phyloP scores from a whole-genome alignment of 2,888 invertebrate species.

The Drosophila rellima region DNA sequence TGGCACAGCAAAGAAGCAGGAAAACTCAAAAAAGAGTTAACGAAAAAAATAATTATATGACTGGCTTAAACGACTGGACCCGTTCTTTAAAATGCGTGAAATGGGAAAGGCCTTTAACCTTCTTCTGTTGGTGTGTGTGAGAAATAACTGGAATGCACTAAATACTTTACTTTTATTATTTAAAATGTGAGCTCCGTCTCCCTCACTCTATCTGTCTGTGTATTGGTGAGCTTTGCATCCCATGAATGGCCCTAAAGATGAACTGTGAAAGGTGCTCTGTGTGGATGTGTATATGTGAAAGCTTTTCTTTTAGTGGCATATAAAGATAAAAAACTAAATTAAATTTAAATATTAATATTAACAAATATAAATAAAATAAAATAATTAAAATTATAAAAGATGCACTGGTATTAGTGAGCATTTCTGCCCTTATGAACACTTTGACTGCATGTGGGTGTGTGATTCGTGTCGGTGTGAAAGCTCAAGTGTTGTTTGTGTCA shows the following conservation, averaged over 20 bases:
- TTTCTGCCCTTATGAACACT: neutral
- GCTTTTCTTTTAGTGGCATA: neutral
- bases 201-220: neutral
- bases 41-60: constrained; percentile 65
- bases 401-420: constrained; percentile 12
- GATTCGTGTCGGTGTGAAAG: constrained; percentile 22
- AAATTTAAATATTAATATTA: too few relatives aligned
- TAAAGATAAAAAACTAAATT: neutral
- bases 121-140: constrained; percentile 13
- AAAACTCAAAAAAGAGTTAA: constrained; percentile 4
- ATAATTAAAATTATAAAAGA: neutral
- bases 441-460: neutral
- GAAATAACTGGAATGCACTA: constrained; percentile 36
- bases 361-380: neutral
- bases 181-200: neutral
- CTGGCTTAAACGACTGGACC: constrained; percentile 38
- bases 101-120: constrained; percentile 58
- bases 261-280: constrained; percentile 6
- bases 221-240: constrained; percentile 8
- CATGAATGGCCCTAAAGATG: neutral
- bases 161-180: constrained; percentile 6
- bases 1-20: constrained; percentile 24
- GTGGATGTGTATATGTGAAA: neutral
- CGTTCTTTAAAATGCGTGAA: constrained; percentile 57
- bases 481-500: constrained; percentile 40